Conservation (phyloP, 2,888 invertebrate genomes). For the Tachina lurida region DNA sequence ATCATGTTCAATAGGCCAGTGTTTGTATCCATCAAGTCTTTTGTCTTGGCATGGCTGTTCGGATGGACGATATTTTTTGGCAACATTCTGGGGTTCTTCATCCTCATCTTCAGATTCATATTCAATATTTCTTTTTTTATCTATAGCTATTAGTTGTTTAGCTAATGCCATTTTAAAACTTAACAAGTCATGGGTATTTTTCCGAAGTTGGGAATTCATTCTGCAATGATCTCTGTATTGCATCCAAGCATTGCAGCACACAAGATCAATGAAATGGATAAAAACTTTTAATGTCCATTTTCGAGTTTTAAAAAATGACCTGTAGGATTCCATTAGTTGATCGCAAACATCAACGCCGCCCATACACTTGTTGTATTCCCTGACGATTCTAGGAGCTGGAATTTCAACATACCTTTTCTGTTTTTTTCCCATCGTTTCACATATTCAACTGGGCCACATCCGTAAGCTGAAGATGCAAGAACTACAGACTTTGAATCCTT, state of each 20-base stretch:
- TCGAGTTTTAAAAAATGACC: slow-evolving; percentile 56
- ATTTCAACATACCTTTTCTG: slow-evolving; percentile 53
- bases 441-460: slow-evolving; percentile 25
- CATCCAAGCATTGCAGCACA: slow-evolving; percentile 51
- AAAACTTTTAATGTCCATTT: slow-evolving; percentile 59
- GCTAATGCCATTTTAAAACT: slow-evolving; percentile 55
- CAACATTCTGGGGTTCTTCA: slow-evolving; percentile 36
- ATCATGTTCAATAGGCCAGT: slow-evolving; percentile 54
- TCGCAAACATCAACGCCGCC: slow-evolving; percentile 64
- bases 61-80: too few relatives aligned
- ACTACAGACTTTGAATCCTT: slow-evolving; percentile 59
- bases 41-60: slow-evolving; percentile 50
- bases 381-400: slow-evolving; percentile 50
- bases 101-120: slow-evolving; percentile 31
- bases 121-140: slow-evolving; percentile 45
- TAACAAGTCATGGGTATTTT: slow-evolving; percentile 50
- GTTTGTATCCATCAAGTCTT: slow-evolving; percentile 57
- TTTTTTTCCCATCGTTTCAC: slow-evolving; percentile 47
- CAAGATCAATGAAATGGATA: slow-evolving; percentile 59
- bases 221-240: slow-evolving; percentile 54
- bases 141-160: slow-evolving; percentile 44
- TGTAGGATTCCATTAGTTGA: slow-evolving; percentile 52
- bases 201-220: slow-evolving; percentile 45
- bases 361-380: slow-evolving; percentile 59
- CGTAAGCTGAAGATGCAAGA: slow-evolving; percentile 47